A percentile compares a stretch with the other conserved stretches of the same genome.
Conservation (phyloP, 2,888 invertebrate species). For the Eupithecia subfuscata region DNA sequence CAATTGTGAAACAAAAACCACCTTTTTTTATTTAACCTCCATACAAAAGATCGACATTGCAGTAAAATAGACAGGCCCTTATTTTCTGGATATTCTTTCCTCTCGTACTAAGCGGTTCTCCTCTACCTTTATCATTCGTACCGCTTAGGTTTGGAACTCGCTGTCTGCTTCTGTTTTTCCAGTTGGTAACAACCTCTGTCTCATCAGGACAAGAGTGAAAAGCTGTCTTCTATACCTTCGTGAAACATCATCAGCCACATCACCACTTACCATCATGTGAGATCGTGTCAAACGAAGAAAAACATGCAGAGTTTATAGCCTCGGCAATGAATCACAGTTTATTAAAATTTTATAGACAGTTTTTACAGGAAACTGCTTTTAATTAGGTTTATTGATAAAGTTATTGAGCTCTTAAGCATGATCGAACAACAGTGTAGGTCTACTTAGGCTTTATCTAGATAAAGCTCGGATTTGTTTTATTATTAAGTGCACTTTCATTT, state of each 20-base stretch:
- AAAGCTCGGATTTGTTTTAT: constrained; percentile 8
- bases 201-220: too few relatives aligned
- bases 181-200: too few relatives aligned
- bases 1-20: not conserved
- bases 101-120: too few relatives aligned
- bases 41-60: not conserved
- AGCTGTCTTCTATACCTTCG: too few relatives aligned
- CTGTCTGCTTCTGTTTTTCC: too few relatives aligned
- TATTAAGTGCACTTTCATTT: constrained; percentile 12
- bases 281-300: too few relatives aligned
- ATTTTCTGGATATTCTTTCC: too few relatives aligned
- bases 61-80: not conserved
- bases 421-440: not conserved
- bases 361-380: constrained; percentile 17
- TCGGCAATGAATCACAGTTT: constrained; percentile 13
- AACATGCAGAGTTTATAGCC: not conserved
- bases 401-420: constrained; percentile 17
- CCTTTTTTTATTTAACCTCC: not conserved
- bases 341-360: constrained; percentile 14
- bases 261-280: too few relatives aligned
- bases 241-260: too few relatives aligned
- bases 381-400: constrained; percentile 23
- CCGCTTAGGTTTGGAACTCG: too few relatives aligned
- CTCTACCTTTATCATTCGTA: too few relatives aligned
- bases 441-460: not conserved